phyloP scores from a whole-genome alignment of 2,113 vertebrate species.

The Corapipo altera region DNA sequence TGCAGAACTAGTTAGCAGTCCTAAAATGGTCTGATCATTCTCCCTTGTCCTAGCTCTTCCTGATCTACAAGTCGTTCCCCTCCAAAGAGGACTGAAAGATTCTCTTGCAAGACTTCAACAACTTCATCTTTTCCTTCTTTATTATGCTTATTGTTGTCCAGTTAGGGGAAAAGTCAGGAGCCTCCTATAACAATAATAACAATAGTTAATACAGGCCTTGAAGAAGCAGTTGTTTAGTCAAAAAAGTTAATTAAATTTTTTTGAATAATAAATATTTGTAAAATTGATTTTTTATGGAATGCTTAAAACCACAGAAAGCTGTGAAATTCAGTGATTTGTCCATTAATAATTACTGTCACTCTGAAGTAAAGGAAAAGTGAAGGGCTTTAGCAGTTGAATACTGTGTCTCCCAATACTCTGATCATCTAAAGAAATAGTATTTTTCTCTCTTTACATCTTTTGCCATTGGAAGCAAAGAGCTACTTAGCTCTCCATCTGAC shows the following conservation, averaged over 20 bases:
- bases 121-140: neutral
- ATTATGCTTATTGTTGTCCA: neutral
- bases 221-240: neutral
- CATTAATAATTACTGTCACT: neutral
- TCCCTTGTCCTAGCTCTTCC: neutral
- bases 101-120: neutral
- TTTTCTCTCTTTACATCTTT: neutral
- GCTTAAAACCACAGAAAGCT: neutral
- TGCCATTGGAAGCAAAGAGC: neutral
- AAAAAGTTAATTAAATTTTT: neutral
- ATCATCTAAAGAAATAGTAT: neutral
- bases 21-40: neutral
- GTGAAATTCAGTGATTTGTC: neutral
- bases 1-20: neutral
- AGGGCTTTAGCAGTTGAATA: neutral
- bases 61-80: neutral
- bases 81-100: neutral
- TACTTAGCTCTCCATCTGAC: neutral
- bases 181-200: neutral
- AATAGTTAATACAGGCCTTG: neutral
- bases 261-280: neutral
- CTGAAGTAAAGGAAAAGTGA: neutral
- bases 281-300: neutral
- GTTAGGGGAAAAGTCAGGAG: neutral
- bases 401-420: neutral